Base-by-base conservation (phyloP, 2,797 vertebrate species). In the Chloroceryle amazona region DNA sequence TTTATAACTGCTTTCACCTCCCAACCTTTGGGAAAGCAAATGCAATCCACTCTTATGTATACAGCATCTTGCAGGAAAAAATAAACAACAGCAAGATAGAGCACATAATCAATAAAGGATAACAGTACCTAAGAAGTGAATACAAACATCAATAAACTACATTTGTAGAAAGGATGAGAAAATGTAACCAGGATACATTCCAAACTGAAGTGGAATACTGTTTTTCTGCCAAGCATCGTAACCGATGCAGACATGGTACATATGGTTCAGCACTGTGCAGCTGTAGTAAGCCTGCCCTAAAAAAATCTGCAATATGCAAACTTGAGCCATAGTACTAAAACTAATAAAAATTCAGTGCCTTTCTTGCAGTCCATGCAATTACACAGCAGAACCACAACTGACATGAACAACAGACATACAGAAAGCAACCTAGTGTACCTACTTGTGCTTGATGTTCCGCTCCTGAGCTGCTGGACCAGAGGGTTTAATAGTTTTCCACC, bases 401-500 rank as follows among this genome's bases (percentile, higher is more conserved):
- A 58, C 18, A 44, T 18, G 31, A 86, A 20, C 33, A 67, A 47
- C 18, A 16, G 31, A 67, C 0, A 0, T 5, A 42, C 1, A 5
- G 44, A 46, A 71, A 93, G n/a, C 35, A 29, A 31, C 39, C 13
- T 2, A 25, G 33, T 31, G 57, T 49, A 98, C 98, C 98, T 98
- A 97, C 98, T 98, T 92, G 98, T 98, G 98, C 98, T 99, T 84
- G 98, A 98, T 54, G 98, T 98, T 97, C 99, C 99, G 51, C 98
- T 99, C 98, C 99, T 99, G 85, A 99, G 98, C 94, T 99, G 99
- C 81, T 99, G 99, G 84, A 99, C 99, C 90, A 99, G 97, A 47
- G 99, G 99, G 93, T 99, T 99, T 95, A 99, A 98, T 44, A 99
- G 98, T 97, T 99, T 99, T 70, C 99, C 99, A 3, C 99, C 99